Evolutionary conservation across 2,888 invertebrate species (phyloP).

Genomic region (Tetragonula carbonaria): DNA sequence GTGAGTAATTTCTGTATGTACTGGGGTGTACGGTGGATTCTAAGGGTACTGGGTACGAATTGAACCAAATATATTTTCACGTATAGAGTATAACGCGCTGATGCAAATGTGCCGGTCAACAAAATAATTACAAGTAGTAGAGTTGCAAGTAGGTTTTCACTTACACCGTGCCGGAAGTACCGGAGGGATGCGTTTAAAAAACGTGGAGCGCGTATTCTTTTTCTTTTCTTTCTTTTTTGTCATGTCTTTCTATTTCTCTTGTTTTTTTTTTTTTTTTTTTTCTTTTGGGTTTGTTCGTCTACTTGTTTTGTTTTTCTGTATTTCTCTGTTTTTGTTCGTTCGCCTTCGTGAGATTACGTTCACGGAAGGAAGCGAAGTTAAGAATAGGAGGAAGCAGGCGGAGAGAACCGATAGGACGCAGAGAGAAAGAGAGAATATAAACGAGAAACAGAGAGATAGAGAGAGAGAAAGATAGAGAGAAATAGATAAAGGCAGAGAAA

Average conservation of each 20-base stretch:
- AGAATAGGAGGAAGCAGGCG: constrained; percentile 46
- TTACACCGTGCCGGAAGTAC: constrained; percentile 59
- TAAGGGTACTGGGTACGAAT: constrained; percentile 56
- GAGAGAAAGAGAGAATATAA: constrained; percentile 18
- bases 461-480: constrained; percentile 19
- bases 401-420: constrained; percentile 42
- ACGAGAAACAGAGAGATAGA: not conserved
- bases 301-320: constrained; percentile 36
- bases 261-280: constrained; percentile 5
- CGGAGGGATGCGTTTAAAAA: constrained; percentile 42
- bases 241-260: constrained; percentile 6
- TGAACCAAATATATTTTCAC: constrained; percentile 41
- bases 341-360: constrained; percentile 62
- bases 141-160: constrained; percentile 24
- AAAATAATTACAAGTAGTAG: not conserved
- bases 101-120: constrained; percentile 45
- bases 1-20: constrained; percentile 66
- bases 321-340: constrained; percentile 51
- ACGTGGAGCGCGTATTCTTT: constrained; percentile 53
- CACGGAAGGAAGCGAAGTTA: constrained; percentile 47
- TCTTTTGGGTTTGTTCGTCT: constrained; percentile 24
- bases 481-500: constrained; percentile 31
- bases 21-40: constrained; percentile 58
- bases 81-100: constrained; percentile 32
- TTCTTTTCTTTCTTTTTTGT: not conserved